phyloP scores from a whole-genome alignment of 2,888 invertebrate genomes.

The Macrosiphum euphorbiae region DNA sequence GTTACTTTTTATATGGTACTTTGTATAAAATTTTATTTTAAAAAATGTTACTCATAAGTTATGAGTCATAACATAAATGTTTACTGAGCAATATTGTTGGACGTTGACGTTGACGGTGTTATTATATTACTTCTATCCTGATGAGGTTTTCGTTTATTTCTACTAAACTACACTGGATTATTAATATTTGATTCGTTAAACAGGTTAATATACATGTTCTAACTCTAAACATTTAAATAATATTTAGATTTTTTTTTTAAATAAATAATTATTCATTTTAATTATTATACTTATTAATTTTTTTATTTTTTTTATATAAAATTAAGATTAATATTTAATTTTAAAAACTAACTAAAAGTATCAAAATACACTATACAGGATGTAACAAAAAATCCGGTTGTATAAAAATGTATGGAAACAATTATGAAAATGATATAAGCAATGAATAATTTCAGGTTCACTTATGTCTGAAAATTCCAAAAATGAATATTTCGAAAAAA shows the following conservation, averaged over 20 bases:
- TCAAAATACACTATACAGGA: not conserved
- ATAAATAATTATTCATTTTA: not conserved
- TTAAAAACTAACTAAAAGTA: not conserved
- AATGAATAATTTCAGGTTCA: too few species aligned
- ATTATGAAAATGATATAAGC: too few species aligned
- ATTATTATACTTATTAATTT: too few species aligned
- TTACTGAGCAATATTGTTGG: not conserved
- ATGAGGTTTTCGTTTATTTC: not conserved
- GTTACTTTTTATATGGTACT: too few species aligned
- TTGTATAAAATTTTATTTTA: too few species aligned
- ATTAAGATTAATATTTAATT: not conserved
- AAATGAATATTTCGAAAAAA: too few species aligned
- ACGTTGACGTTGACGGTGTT: not conserved
- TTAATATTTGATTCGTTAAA: not conserved
- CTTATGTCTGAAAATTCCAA: too few species aligned
- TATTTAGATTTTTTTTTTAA: not conserved
- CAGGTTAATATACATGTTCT: not conserved
- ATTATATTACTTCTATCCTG: not conserved
- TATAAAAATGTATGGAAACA: too few species aligned
- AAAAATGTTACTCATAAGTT: too few species aligned
- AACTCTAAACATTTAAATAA: not conserved
- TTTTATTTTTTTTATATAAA: not conserved
- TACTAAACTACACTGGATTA: not conserved
- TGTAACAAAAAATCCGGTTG: too few species aligned
- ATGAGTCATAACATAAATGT: too few species aligned